Percentiles rank a stretch among this genome's conserved stretches.
Evolutionary conservation across 2,888 invertebrate species (phyloP).

Genomic region (Drosophila mettleri): DNA sequence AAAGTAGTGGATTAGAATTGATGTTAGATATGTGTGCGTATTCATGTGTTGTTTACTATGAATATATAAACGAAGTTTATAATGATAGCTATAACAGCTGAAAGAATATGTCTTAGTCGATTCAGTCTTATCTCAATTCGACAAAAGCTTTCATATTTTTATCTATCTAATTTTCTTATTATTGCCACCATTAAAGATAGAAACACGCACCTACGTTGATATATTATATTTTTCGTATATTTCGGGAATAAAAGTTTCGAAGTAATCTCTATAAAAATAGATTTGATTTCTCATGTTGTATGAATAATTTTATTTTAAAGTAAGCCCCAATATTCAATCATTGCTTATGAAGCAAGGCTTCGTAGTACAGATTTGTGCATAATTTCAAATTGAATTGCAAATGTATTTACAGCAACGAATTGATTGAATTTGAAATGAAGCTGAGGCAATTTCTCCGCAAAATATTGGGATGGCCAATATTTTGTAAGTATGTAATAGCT

Average conservation of each 20-base stretch:
- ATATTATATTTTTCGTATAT: no score
- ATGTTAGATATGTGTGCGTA: no score
- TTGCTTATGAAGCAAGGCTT: slow-evolving; percentile 28
- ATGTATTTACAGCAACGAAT: slow-evolving; percentile 18
- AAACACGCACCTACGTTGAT: no score
- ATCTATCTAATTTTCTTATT: no score
- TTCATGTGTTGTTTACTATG: no score
- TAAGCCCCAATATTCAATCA: slow-evolving; percentile 7
- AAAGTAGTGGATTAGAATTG: no score
- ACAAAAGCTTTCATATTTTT: no score
- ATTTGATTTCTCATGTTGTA: not conserved
- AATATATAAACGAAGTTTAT: no score
- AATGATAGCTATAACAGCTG: no score
- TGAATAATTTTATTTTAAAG: not conserved
- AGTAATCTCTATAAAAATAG: not conserved
- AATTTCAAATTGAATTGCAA: slow-evolving; percentile 60
- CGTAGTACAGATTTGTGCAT: slow-evolving; percentile 41
- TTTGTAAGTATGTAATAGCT: slow-evolving; percentile 27
- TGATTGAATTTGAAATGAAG: slow-evolving; percentile 41
- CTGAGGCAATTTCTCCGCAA: not conserved
- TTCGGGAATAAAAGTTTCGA: not conserved
- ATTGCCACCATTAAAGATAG: no score
- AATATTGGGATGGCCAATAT: not conserved
- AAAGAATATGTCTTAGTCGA: no score
- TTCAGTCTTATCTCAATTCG: no score